Conservation (phyloP, 2,888 invertebrate genomes). For the Willowsia nigromaculata region DNA sequence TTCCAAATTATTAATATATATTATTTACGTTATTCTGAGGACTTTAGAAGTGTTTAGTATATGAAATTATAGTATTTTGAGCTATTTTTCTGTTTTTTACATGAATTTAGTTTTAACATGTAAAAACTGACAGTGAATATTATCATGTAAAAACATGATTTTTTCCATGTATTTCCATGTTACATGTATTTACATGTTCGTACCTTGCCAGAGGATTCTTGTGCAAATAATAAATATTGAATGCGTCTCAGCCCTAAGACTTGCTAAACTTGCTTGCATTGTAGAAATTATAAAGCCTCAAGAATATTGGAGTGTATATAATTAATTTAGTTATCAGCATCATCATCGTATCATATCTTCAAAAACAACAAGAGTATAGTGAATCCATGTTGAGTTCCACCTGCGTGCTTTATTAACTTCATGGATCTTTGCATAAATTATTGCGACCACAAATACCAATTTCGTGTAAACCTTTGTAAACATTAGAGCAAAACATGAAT, state of each 20-base stretch:
- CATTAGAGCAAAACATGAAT: not conserved
- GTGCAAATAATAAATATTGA: constrained; percentile 8
- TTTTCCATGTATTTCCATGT: too few relatives aligned
- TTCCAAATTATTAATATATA: too few relatives aligned
- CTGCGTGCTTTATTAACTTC: not conserved
- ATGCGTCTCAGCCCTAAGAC: not conserved
- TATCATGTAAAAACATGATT: too few relatives aligned
- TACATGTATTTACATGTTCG: not conserved
- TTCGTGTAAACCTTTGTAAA: not conserved
- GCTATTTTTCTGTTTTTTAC: too few relatives aligned
- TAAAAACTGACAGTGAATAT: too few relatives aligned
- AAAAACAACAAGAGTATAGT: constrained; percentile 6
- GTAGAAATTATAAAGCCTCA: not conserved
- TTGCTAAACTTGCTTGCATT: not conserved
- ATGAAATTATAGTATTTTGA: too few relatives aligned
- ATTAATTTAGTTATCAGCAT: constrained; percentile 10
- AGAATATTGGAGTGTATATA: not conserved
- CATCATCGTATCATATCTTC: not conserved
- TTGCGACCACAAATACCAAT: not conserved
- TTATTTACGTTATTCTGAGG: too few relatives aligned
- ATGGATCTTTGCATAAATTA: not conserved
- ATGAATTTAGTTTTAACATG: too few relatives aligned
- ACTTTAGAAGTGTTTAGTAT: too few relatives aligned
- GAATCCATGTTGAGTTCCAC: not conserved
- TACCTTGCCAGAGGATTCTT: too few relatives aligned